A percentile compares a stretch with the other conserved stretches of the same genome.
Evolutionary conservation across 2,797 vertebrate genomes (phyloP).

Genomic region (Eulemur rubriventer): DNA sequence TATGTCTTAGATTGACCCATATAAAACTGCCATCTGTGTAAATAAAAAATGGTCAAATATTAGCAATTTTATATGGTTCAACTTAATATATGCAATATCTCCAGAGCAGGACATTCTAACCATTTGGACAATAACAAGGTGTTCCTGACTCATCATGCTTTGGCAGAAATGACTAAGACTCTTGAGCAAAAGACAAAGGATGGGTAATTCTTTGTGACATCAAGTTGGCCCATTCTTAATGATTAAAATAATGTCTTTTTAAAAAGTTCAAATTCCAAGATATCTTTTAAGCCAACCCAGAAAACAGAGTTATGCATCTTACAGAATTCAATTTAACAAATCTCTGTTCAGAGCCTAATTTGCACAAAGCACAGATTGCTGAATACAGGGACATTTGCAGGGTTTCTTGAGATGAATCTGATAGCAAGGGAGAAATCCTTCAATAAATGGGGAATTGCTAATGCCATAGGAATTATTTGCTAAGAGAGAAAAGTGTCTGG

Average conservation of each 20-base stretch:
- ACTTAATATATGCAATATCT: not conserved
- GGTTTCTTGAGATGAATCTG: not conserved
- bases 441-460: not conserved
- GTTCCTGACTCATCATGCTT: constrained; percentile 32
- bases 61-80: not conserved
- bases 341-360: not conserved
- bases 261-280: constrained; percentile 54
- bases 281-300: not conserved
- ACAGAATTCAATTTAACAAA: constrained; percentile 1
- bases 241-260: constrained; percentile 30
- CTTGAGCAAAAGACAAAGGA: constrained; percentile 29
- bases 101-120: not conserved
- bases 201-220: constrained; percentile 29
- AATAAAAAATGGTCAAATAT: not conserved
- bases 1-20: not conserved
- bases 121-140: not conserved
- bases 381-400: not conserved
- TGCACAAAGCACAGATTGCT: not conserved
- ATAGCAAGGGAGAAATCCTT: not conserved
- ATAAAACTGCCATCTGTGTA: constrained; percentile 7
- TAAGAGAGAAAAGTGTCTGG: not conserved
- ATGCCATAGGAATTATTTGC: not conserved
- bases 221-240: constrained; percentile 15
- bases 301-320: not conserved
- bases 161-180: constrained; percentile 42